These are phyloP conservation scores for Plebejus argus DNA, from an alignment of 2,888 invertebrate species.

Conservation along the genomic window DNA sequence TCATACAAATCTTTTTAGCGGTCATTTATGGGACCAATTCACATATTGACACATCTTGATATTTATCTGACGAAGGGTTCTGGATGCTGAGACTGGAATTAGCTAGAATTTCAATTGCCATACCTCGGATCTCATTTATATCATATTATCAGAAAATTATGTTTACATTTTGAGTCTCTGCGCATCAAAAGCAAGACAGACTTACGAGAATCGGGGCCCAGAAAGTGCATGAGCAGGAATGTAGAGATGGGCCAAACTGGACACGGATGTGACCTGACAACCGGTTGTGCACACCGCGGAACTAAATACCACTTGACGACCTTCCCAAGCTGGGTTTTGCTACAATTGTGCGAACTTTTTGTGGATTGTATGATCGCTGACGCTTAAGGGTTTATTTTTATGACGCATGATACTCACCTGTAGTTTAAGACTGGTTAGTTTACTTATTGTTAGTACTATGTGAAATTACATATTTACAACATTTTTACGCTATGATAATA, in stretches of 20 bases:
- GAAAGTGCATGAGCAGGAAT: background rate
- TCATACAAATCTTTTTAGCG: too few species aligned
- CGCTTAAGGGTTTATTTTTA: background rate
- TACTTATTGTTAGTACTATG: background rate
- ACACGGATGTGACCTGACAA: constrained; percentile 37
- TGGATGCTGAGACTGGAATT: too few species aligned
- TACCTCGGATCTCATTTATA: too few species aligned
- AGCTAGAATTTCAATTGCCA: too few species aligned
- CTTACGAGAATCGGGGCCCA: too few species aligned
- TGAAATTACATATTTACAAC: too few species aligned
- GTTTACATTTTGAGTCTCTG: too few species aligned
- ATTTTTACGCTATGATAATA: background rate
- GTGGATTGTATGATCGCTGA: background rate
- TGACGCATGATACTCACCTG: background rate
- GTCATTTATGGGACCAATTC: too few species aligned
- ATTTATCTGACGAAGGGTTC: too few species aligned
- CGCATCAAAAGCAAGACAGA: too few species aligned
- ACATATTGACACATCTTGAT: too few species aligned
- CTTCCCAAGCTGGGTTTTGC: constrained; percentile 51
- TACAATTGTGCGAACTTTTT: constrained; percentile 4
- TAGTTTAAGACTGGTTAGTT: background rate
- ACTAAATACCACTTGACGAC: constrained; percentile 74
- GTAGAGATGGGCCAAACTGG: constrained; percentile 1
- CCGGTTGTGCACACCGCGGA: constrained; percentile 65
- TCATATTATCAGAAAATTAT: too few species aligned